Evolutionary conservation across 2,797 vertebrate genomes (phyloP), one percentile per base, ranked within the genome.

Genomic region (Anomalospiza imberbis): DNA sequence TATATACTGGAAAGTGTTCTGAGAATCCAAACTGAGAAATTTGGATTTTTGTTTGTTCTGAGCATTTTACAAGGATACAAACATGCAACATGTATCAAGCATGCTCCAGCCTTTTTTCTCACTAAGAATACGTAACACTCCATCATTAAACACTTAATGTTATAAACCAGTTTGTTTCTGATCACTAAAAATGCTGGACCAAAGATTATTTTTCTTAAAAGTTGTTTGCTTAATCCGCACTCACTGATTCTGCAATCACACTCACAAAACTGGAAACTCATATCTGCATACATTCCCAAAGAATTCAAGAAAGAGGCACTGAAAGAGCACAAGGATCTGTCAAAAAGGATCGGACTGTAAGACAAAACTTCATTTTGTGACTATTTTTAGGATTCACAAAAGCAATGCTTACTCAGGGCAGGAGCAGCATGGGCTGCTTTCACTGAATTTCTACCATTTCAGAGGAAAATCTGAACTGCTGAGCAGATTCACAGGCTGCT

Each of bases 241-340:
- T 85, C 81, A 60, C 53, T 34, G 85, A 76, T 38, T 77, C 60
- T 53, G 60, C 89, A 89, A 2, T 79, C 82, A 66, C 44, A 45
- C 87, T 81, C 63, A 76, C 62, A 75, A 51, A 25, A 63, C 3
- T 67, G 57, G 67, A 93, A 92, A 90, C 50, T 89, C 42, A 0
- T 67, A 72, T 50, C 60, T 0, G 0, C 87, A 88, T 5, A 85
- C 53, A 51, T 44, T 94, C 85, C 67, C 67, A 38, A 73, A 79
- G 38, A 79, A 89, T 79, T 91, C 12, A 89, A 63, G 90, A 96
- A 93, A 89, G 89, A 95, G 91, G 93, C 95, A 96, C 96, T 94
- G 81, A 88, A 90, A 90, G 80, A 93, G 89, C 67, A 90, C 55
- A 75, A 36, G 22, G 62, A 83, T 58, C 45, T 83, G 67, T 63